Percentiles rank a stretch among this genome's conserved stretches.
Conservation (phyloP, 1,140 invertebrate genomes). For the Ylistrum balloti region DNA sequence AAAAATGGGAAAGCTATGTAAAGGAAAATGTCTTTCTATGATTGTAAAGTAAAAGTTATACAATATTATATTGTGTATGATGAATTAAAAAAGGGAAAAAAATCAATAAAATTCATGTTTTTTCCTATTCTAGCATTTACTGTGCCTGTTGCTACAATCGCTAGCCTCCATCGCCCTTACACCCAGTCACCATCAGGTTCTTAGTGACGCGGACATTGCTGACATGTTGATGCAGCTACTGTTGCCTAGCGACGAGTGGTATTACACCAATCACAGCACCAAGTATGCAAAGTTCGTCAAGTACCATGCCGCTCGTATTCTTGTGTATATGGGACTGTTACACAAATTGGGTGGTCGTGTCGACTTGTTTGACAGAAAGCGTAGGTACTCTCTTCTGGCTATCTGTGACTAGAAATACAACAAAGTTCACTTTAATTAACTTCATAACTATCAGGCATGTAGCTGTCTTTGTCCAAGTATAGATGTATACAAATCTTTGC, state of each 20-base stretch:
- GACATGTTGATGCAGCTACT: constrained; percentile 88
- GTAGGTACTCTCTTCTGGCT: constrained; percentile 62
- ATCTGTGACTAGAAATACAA: background rate
- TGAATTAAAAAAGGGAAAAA: background rate
- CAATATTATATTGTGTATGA: background rate
- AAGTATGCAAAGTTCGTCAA: constrained; percentile 89
- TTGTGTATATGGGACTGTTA: constrained; percentile 86
- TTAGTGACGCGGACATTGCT: constrained; percentile 86
- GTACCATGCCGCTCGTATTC: constrained; percentile 87
- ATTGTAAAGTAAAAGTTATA: background rate
- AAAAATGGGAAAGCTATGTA: background rate
- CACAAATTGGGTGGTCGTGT: constrained; percentile 84
- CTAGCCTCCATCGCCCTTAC: constrained; percentile 87
- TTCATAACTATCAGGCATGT: too few relatives aligned
- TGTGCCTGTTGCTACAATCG: constrained; percentile 88
- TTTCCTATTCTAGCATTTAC: constrained; percentile 85
- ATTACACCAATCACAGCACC: constrained; percentile 89
- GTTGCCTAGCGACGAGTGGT: constrained; percentile 89
- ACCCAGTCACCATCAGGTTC: constrained; percentile 84
- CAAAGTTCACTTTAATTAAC: too few relatives aligned
- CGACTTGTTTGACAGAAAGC: constrained; percentile 83
- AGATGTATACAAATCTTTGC: too few relatives aligned
- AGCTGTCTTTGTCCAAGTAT: too few relatives aligned
- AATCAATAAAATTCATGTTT: background rate
- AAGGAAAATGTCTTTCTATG: background rate